Evolutionary conservation across 2,113 vertebrate species (phyloP), one percentile per base, ranked within the genome.

Genomic region (Crypturellus undulatus): DNA sequence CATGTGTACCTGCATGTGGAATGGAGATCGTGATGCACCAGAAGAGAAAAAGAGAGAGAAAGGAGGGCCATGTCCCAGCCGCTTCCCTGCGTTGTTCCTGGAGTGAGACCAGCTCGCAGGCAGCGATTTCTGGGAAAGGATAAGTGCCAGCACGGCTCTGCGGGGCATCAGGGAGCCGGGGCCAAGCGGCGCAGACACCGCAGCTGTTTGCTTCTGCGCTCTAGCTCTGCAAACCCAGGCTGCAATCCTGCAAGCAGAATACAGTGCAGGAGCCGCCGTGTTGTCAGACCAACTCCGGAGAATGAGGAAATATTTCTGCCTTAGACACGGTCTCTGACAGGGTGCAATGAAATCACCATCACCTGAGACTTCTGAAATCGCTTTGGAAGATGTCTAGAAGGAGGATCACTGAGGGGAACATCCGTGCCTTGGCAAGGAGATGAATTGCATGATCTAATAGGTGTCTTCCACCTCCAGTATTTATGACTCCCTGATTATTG

Each of bases 401-500:
- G 13, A 69, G 30, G 19, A 25, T 47, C 58, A 87, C 17, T 64
- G 40, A 32, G 65, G 20, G 26, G 9, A 85, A 69, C 0, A 2
- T 15, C 25, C 3, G 1, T 79, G 54, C 40, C 34, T 85, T 69
- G 25, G 30, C 54, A 84, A 77, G 28, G 54, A 72, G 40, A 67
- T 49, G 28, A 90, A 59, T 52, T 82, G 17, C 8, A 34, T 80
- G 28, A 56, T 60, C 71, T 72, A 72, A 79, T 42, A 78, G 40
- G 60, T 20, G 10, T 67, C 59, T 45, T 62, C 40, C 24, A 79
- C 45, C 30, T 67, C 26, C 32, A 56, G 20, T 65, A 59, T 87
- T 90, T 87, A 87, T 87, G 45, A 72, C n/a, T 78, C 51, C 64
- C n/a, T 86, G n/a, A 68, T 82, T 93, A 82, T 59, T 88, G 36